A percentile compares a stretch with the other conserved stretches of the same genome.
Conservation (phyloP, 30 jellyfish, hydroid and myxozoan genomes). For the Aurelia coerulea region DNA sequence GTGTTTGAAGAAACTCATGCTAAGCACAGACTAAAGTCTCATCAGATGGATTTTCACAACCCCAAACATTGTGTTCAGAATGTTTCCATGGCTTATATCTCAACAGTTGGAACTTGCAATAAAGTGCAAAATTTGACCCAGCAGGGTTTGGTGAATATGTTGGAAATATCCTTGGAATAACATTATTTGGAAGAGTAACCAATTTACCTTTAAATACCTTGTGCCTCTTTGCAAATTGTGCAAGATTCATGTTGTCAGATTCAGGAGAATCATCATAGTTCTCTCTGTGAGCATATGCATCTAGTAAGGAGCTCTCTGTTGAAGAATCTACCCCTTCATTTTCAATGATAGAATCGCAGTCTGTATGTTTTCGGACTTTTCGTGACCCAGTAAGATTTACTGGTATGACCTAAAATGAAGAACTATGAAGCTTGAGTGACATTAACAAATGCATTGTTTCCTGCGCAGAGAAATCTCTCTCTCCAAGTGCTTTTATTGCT, state of each 20-base stretch:
- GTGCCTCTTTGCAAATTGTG: neutral
- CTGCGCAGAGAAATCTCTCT: constrained; percentile 17
- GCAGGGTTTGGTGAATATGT: no score
- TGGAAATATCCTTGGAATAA: neutral
- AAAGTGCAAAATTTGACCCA: no score
- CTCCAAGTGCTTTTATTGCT: constrained; percentile 13
- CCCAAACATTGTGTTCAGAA: no score
- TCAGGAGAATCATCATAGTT: neutral
- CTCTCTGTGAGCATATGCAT: neutral
- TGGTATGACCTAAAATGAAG: no score
- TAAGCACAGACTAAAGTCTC: no score
- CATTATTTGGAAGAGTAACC: neutral
- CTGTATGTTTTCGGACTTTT: no score
- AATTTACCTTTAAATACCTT: neutral
- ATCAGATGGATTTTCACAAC: no score
- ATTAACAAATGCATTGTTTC: constrained; percentile 27
- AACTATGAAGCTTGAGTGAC: no score
- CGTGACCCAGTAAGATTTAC: no score
- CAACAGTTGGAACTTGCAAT: no score
- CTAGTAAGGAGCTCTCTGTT: neutral
- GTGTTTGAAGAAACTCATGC: no score
- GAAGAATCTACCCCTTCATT: constrained; percentile 1
- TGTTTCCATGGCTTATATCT: no score
- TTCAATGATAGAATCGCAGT: neutral
- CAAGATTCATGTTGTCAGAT: neutral